phyloP scores from a whole-genome alignment of 2,888 invertebrate genomes.

The Aleiodes alternator region DNA sequence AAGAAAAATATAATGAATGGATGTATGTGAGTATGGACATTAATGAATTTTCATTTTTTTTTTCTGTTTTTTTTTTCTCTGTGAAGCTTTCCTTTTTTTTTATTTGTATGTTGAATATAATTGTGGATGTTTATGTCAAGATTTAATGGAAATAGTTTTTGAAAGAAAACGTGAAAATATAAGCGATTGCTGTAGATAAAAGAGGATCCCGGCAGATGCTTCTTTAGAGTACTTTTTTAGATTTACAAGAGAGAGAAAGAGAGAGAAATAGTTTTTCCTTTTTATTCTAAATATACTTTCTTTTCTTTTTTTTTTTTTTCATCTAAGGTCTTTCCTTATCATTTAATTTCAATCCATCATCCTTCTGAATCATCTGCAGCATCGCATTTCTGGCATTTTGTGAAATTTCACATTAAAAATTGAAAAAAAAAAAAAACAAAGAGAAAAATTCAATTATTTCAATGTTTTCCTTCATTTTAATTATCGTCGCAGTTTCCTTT shows the following conservation, averaged over 20 bases:
- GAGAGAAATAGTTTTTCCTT: constrained; percentile 5
- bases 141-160: constrained; percentile 10
- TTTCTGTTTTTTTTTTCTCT: constrained; percentile 20
- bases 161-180: not conserved
- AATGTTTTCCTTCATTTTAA: constrained; percentile 27
- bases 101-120: constrained; percentile 19
- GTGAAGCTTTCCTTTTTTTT: constrained; percentile 14
- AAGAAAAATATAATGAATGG: constrained; percentile 45
- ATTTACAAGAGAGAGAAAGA: constrained; percentile 8
- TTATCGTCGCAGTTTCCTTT: constrained; percentile 17
- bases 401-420: constrained; percentile 16
- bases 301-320: constrained; percentile 4
- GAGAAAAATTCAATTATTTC: not conserved
- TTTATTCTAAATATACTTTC: not conserved
- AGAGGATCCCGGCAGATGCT: constrained; percentile 17
- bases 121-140: constrained; percentile 33
- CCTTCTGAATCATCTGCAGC: constrained; percentile 23
- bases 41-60: not conserved
- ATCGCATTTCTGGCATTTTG: constrained; percentile 14
- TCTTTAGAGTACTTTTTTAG: constrained; percentile 22
- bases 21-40: constrained; percentile 49
- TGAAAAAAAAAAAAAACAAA: not conserved
- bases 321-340: constrained; percentile 1
- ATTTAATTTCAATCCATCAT: not conserved
- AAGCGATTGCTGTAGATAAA: constrained; percentile 30